Percentiles rank a stretch among this genome's conserved stretches.
These are phyloP conservation scores for Phainopepla nitens DNA, from an alignment of 2,113 vertebrate species.

Conservation along the genomic window DNA sequence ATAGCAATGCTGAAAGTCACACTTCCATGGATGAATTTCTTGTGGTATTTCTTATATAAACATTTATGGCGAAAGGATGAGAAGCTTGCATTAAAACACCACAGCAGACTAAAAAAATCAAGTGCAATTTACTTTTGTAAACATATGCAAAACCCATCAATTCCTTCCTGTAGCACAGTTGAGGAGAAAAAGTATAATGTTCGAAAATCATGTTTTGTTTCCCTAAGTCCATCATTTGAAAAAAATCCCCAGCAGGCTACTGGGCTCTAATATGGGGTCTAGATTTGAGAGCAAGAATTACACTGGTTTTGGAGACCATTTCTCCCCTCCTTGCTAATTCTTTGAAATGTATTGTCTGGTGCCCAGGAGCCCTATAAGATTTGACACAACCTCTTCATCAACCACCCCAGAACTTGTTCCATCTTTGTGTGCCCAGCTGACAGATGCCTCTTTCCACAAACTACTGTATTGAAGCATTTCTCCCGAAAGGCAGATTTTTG, in stretches of 20 bases:
- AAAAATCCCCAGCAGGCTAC: neutral
- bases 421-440: neutral
- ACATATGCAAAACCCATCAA: neutral
- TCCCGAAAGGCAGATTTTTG: neutral
- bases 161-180: neutral
- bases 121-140: neutral
- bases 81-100: neutral
- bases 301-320: neutral
- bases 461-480: neutral
- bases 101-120: neutral
- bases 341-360: neutral
- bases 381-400: neutral
- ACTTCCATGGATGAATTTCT: neutral
- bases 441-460: neutral
- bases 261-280: neutral
- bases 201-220: neutral
- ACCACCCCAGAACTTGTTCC: neutral
- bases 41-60: neutral
- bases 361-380: neutral
- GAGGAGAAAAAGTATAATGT: neutral
- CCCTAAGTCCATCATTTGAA: neutral
- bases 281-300: neutral
- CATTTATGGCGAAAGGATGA: neutral
- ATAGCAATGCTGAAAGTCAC: neutral
- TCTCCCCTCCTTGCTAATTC: neutral